A percentile compares a stretch with the other conserved stretches of the same genome.
Evolutionary conservation across 1,140 invertebrate species (phyloP).

Genomic region (Drosophila busckii): DNA sequence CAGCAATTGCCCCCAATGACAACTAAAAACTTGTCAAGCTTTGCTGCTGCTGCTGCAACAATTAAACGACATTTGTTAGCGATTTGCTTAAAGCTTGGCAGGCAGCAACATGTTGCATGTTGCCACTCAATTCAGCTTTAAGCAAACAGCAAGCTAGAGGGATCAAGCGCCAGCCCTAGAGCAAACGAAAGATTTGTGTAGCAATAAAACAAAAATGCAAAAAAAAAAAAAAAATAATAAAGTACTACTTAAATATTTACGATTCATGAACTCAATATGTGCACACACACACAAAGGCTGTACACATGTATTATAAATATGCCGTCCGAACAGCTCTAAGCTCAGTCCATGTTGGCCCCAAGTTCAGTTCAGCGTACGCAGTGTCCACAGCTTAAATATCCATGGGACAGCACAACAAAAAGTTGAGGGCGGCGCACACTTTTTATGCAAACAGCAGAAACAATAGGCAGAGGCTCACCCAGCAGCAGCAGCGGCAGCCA

Average conservation of each 20-base stretch:
- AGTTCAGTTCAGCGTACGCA: constrained; percentile 36
- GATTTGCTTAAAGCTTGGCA: constrained; percentile 14
- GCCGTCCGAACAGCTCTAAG: constrained; percentile 14
- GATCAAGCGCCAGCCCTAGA: too few relatives aligned
- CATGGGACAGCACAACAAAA: constrained; percentile 12
- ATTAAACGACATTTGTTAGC: constrained; percentile 49
- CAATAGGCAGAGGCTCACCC: neutral
- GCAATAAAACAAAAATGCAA: constrained; percentile 21
- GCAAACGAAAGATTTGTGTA: constrained; percentile 38
- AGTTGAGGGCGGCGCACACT: neutral
- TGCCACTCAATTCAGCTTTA: constrained; percentile 33
- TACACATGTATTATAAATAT: neutral
- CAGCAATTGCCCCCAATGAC: too few relatives aligned
- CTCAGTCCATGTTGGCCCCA: neutral
- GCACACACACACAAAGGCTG: constrained; percentile 13
- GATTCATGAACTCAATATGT: constrained; percentile 60
- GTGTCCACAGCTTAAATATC: constrained; percentile 58
- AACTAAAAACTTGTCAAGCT: constrained; percentile 37
- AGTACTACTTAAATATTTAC: constrained; percentile 73
- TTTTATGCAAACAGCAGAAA: constrained; percentile 13
- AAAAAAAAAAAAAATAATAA: constrained; percentile 47
- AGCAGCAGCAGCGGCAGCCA: neutral
- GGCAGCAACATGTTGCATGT: constrained; percentile 58
- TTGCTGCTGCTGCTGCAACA: constrained; percentile 40
- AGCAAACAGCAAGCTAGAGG: constrained; percentile 24